Evolutionary conservation across 2,888 invertebrate species (phyloP).

Genomic region (Cheilosia vulpina): DNA sequence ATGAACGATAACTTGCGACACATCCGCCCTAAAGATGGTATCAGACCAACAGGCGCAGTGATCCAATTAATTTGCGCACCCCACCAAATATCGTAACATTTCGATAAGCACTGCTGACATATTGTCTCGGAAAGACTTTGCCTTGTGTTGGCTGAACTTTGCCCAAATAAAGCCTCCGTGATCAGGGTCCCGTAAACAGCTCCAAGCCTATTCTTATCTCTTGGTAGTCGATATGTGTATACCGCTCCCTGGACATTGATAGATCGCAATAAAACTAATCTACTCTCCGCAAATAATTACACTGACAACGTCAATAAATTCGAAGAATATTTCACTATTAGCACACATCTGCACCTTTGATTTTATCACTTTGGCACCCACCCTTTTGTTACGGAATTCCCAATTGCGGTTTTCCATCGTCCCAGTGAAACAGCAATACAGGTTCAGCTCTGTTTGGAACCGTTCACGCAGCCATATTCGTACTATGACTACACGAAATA

Average conservation of each 20-base stretch:
- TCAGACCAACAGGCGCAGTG: not conserved
- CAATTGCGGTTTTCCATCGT: conserved; percentile 19
- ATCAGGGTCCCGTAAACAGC: conserved; percentile 12
- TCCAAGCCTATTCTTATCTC: conserved; percentile 22
- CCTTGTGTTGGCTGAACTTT: conserved; percentile 5
- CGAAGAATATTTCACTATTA: not conserved
- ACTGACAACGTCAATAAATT: not conserved
- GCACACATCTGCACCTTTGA: not conserved
- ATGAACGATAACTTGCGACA: too few species aligned
- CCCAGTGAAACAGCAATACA: conserved; percentile 12
- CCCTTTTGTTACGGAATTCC: conserved; percentile 43
- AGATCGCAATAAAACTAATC: conserved; percentile 19
- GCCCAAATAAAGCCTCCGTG: conserved; percentile 24
- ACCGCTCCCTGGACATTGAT: conserved; percentile 26
- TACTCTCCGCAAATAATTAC: not conserved
- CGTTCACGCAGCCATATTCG: conserved; percentile 35
- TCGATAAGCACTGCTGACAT: conserved; percentile 6
- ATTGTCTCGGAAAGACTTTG: conserved; percentile 27
- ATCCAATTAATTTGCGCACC: not conserved
- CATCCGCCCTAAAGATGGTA: not conserved
- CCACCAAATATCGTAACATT: not conserved
- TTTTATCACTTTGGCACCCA: not conserved
- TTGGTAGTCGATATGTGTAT: not conserved
- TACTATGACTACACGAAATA: conserved; percentile 37
- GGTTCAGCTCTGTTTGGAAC: conserved; percentile 11